phyloP scores from a whole-genome alignment of 2,797 vertebrate genomes.

The Ptychadena robeensis region DNA sequence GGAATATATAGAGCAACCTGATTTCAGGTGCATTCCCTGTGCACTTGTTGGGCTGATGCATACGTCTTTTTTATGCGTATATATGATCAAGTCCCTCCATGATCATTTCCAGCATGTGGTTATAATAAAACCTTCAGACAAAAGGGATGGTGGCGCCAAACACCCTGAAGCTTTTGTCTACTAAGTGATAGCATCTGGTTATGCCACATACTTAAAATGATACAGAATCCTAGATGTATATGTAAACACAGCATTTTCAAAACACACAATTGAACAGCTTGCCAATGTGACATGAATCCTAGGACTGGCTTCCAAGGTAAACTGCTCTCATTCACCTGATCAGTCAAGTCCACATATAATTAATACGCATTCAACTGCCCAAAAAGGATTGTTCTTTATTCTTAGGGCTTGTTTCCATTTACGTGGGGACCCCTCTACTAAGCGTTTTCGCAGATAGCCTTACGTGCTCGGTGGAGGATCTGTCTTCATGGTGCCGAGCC shows the following conservation, averaged over 20 bases:
- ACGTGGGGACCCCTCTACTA: no score
- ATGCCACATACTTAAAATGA: slow-evolving; percentile 1
- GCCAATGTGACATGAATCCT: neutral
- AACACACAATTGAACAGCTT: neutral
- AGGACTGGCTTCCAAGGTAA: neutral
- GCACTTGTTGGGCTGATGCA: neutral
- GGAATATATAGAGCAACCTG: neutral
- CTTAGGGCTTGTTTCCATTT: no score
- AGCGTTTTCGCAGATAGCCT: no score
- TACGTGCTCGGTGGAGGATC: no score
- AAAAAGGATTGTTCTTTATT: neutral
- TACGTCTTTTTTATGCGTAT: neutral
- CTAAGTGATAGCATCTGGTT: neutral
- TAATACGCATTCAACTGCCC: neutral
- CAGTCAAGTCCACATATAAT: neutral
- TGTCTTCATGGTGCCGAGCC: no score
- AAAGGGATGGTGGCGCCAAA: neutral
- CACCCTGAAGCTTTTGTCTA: slow-evolving; percentile 3
- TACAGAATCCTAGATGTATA: neutral
- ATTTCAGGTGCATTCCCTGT: neutral
- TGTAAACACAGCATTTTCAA: neutral
- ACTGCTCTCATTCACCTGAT: neutral
- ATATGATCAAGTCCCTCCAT: neutral
- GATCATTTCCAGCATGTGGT: neutral
- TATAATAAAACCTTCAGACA: neutral